These are phyloP conservation scores for Drosophila colorata DNA, from an alignment of 2,888 invertebrate genomes.

Conservation along the genomic window DNA sequence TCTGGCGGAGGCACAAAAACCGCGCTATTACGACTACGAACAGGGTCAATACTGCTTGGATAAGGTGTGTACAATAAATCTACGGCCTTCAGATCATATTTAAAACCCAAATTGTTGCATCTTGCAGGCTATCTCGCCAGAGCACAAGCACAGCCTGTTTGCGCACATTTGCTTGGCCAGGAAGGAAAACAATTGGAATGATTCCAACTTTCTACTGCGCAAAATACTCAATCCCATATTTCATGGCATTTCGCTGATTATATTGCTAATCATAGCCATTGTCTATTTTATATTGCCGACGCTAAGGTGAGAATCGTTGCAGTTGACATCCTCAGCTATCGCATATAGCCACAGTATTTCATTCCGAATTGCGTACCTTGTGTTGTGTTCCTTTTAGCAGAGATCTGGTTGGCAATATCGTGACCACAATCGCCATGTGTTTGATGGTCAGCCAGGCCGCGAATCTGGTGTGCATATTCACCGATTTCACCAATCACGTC, in stretches of 20 bases:
- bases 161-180: slow-evolving; percentile 91
- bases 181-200: slow-evolving; percentile 90
- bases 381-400: slow-evolving; percentile 67
- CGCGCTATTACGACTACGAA: slow-evolving; percentile 89
- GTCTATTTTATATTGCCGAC: slow-evolving; percentile 94
- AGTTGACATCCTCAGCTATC: neutral
- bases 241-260: slow-evolving; percentile 90
- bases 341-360: neutral
- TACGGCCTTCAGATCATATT: rapidly evolving
- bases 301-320: slow-evolving; percentile 86
- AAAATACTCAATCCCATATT: slow-evolving; percentile 92
- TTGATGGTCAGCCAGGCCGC: slow-evolving; percentile 92
- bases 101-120: neutral
- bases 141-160: slow-evolving; percentile 87
- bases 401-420: slow-evolving; percentile 93
- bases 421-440: slow-evolving; percentile 92
- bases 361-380: slow-evolving; percentile 3
- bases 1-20: slow-evolving; percentile 85
- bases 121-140: slow-evolving; percentile 79
- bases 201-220: slow-evolving; percentile 90
- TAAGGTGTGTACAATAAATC: slow-evolving; percentile 86
- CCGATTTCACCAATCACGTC: slow-evolving; percentile 92
- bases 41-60: slow-evolving; percentile 93
- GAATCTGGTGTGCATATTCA: slow-evolving; percentile 91
- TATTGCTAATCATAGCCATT: slow-evolving; percentile 90